Evolutionary conservation across 2,888 invertebrate genomes (phyloP), one percentile per base, ranked within the genome.

Genomic region (Dasypogon diadema): DNA sequence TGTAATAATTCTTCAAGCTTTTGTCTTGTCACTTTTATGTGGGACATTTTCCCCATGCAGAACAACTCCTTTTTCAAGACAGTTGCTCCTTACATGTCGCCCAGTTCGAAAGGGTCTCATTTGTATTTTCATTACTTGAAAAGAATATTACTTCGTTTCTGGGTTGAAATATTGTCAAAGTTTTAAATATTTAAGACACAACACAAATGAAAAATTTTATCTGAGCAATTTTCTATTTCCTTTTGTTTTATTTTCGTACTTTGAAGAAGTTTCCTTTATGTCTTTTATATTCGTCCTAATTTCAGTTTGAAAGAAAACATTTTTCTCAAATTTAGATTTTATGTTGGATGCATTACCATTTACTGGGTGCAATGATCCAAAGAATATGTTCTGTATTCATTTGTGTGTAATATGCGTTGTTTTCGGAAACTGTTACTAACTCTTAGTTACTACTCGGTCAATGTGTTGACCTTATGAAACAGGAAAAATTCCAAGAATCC

Each of bases 121-220:
- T 60, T 14, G 34, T 60, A 60, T 37, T 18, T 60, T 60, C 21
- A 37, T 60, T 60, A 60, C 60, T 60, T 60, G 21, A 58, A 58
- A 12, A 58, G 30, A 24, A 58, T 58, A n/a, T 22, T 37, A 16
- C 42, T 42, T 37, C 42, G 26, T 65, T 65, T 65, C 65, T 65
- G 24, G 65, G 65, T 65, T 65, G 48, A 65, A 65, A 65, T 46
- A 16, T 65, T 65, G 65, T 65, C 65, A 65, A 65, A 46, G 48
- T 65, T 65, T 65, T 46, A 65, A 65, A 65, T 46, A 65, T 65
- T 24, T 24, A 65, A 42, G 14, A 34, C n/a, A 65, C 65, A 46
- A 22, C 8, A 22, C 26, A 65, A 65, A 65, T 46, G 65, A 65
- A 48, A 65, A 65, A 46, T 18, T 42, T 6, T 12, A 42, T 6